Conservation (phyloP, 2,888 invertebrate genomes). For the Frankliniella intonsa region DNA sequence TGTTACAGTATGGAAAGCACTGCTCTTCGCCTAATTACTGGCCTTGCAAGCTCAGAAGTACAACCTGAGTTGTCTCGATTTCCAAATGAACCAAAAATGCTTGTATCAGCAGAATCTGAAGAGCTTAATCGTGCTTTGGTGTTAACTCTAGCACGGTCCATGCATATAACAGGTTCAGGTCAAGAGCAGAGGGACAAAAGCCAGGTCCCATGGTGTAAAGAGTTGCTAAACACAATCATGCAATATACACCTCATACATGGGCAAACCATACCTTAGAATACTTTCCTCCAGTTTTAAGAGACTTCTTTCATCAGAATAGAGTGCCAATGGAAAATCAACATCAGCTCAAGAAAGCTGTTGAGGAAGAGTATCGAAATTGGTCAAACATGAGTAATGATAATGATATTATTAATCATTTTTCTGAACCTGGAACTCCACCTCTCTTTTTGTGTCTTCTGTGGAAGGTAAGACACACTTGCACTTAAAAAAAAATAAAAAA, state of each 20-base stretch:
- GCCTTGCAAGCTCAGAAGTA: conserved; percentile 89
- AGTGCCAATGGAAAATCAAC: conserved; percentile 83
- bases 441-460: conserved; percentile 84
- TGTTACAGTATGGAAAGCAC: conserved; percentile 74
- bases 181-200: conserved; percentile 54
- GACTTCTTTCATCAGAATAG: conserved; percentile 85
- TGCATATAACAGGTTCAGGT: conserved; percentile 77
- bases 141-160: conserved; percentile 84
- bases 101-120: conserved; percentile 90
- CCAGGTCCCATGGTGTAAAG: conserved; percentile 81
- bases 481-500: background rate
- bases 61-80: conserved; percentile 89
- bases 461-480: conserved; percentile 59
- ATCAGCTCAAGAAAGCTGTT: conserved; percentile 80
- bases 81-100: conserved; percentile 84
- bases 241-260: conserved; percentile 93
- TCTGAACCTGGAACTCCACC: conserved; percentile 89
- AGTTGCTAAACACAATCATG: conserved; percentile 82
- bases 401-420: conserved; percentile 93
- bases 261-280: conserved; percentile 87
- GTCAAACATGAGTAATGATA: conserved; percentile 95
- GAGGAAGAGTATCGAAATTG: conserved; percentile 95
- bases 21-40: conserved; percentile 77
- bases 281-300: conserved; percentile 82
- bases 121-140: conserved; percentile 92